These are phyloP conservation scores for Oenanthe melanoleuca DNA, from an alignment of 2,113 vertebrate genomes.

Conservation along the genomic window DNA sequence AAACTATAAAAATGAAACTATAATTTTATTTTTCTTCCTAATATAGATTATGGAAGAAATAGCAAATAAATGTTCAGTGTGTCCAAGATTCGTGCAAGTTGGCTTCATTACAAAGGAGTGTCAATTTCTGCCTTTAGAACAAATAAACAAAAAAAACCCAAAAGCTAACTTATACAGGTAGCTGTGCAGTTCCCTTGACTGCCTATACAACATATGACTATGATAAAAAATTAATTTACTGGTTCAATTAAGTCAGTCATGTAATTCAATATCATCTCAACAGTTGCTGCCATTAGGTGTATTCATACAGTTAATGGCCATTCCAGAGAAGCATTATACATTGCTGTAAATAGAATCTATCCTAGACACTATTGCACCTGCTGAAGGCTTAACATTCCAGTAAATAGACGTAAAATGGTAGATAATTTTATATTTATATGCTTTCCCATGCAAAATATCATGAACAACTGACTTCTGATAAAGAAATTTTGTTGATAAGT, in stretches of 20 bases:
- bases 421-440: neutral
- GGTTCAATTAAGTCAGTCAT: neutral
- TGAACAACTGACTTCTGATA: neutral
- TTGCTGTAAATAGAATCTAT: neutral
- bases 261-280: neutral
- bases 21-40: slow-evolving; percentile 17
- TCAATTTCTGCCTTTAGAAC: neutral
- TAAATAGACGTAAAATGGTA: neutral
- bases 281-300: neutral
- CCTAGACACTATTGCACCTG: neutral
- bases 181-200: neutral
- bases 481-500: neutral
- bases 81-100: neutral
- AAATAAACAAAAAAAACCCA: neutral
- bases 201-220: neutral
- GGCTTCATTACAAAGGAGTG: neutral
- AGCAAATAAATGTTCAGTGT: neutral
- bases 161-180: neutral
- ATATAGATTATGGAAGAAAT: neutral
- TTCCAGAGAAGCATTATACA: neutral
- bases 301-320: neutral
- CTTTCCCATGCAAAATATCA: neutral
- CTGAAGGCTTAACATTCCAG: neutral
- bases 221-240: neutral
- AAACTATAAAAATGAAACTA: slow-evolving; percentile 15